Base-by-base conservation (phyloP, 2,113 vertebrate species). In the Sphyrna mokarran region DNA sequence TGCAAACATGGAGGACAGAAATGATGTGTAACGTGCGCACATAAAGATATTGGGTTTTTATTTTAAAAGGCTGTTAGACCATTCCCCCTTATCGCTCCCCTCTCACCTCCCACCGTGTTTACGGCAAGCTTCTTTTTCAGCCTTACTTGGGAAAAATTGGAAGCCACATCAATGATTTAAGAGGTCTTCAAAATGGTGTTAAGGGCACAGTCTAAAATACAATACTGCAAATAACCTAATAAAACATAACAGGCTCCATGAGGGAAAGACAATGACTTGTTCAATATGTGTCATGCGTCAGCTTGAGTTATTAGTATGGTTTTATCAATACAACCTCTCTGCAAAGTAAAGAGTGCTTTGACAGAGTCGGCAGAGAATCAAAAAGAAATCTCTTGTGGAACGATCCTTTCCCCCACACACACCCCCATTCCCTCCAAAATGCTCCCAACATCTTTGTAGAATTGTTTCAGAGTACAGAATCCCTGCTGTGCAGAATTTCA, bases 221-320 rank as follows among this genome's bases (percentile, higher is more conserved):
- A 93, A 93, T 93, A 96, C 9, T 96, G 96, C 87, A 96, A 97
- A 97, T 0, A 0, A 96, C 94, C 91, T 94, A 95, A 96, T 96
- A 76, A 93, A 93, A 93, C 58, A 93, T 93, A 66, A 66, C n/a
- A 40, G 66, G 94, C 83, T 93, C 94, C 96, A 96, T 96, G 86
- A 96, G 96, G 96, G 68, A 80, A 69, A 90, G 96, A 96, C 91
- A 96, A 96, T 96, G 91, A 66, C 54, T 96, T 96, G 94, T 94
- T 96, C 94, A 96, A 95, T 87, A 96, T 95, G 96, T 96, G 66
- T 96, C 96, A 96, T 0, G 0, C 94, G 43, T 96, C 87, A 76
- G 96, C 0, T 0, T 93, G 94, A 96, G 20, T 96, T 96, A 97
- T 96, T 96, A 96, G 95, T 37, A 22, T 68, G 61, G 58, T 66